Conservation (phyloP, 2,113 vertebrate species). For the Poecile atricapillus region DNA sequence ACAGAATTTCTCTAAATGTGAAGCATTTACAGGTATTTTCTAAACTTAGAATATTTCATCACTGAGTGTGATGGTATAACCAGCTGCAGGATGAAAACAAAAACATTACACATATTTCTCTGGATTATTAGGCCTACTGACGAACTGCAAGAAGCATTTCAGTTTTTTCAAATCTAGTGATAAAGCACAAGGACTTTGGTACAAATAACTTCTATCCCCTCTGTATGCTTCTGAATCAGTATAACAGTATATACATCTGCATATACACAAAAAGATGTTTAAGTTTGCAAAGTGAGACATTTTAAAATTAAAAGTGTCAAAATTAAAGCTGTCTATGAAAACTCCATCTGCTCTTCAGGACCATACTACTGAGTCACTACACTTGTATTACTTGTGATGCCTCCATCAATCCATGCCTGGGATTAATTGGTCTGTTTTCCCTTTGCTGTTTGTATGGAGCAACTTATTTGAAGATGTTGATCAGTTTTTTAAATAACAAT, state of each 20-base stretch:
- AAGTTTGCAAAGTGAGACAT: neutral
- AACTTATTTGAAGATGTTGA: neutral
- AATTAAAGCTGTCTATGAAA: neutral
- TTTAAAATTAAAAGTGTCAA: neutral
- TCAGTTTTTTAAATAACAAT: neutral
- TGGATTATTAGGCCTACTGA: neutral
- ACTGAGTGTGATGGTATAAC: neutral
- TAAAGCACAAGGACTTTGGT: neutral
- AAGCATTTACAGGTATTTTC: neutral
- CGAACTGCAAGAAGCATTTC: neutral
- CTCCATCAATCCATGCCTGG: rapidly evolving
- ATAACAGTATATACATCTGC: neutral
- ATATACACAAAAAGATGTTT: neutral
- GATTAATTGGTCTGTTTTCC: neutral
- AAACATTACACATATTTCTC: neutral
- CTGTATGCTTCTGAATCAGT: neutral
- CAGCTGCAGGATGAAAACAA: neutral
- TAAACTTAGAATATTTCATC: neutral
- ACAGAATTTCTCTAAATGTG: neutral
- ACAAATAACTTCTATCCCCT: neutral
- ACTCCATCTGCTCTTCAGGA: neutral
- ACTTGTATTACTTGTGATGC: neutral
- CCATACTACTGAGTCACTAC: neutral
- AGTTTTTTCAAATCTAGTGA: neutral
- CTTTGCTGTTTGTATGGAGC: neutral